Evolutionary conservation across 2,797 vertebrate species (phyloP).

Genomic region (Acestrorhynchus altus): DNA sequence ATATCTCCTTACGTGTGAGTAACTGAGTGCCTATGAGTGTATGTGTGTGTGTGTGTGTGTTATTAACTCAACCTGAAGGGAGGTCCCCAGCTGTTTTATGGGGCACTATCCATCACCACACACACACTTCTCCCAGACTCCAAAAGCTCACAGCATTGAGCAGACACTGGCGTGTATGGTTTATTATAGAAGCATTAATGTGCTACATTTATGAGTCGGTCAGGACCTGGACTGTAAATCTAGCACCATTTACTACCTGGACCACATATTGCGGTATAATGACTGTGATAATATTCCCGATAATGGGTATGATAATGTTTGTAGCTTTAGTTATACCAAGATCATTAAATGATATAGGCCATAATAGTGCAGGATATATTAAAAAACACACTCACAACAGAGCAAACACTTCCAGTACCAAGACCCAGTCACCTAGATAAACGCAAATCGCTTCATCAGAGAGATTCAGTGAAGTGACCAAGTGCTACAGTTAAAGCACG

Average conservation of each 20-base stretch:
- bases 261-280: conserved; percentile 51
- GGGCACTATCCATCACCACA: conserved; percentile 53
- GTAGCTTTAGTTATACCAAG: conserved; percentile 48
- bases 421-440: not conserved
- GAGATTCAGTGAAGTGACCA: conserved; percentile 38
- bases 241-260: conserved; percentile 57
- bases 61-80: conserved; percentile 51
- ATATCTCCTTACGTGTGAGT: conserved; percentile 37
- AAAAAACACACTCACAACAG: conserved; percentile 19
- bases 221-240: conserved; percentile 60
- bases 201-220: conserved; percentile 60
- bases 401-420: not conserved
- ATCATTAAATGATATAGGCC: conserved; percentile 43
- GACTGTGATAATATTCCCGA: conserved; percentile 50
- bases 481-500: conserved; percentile 41
- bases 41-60: conserved; percentile 33
- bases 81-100: conserved; percentile 54
- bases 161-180: conserved; percentile 50
- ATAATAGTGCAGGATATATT: conserved; percentile 27
- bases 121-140: conserved; percentile 44
- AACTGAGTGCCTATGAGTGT: conserved; percentile 15
- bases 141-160: conserved; percentile 43
- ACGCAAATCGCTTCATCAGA: conserved; percentile 39
- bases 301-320: conserved; percentile 57
- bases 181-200: conserved; percentile 63